Base-by-base conservation (phyloP, 1,140 invertebrate genomes). In the Brachionus sp. region DNA sequence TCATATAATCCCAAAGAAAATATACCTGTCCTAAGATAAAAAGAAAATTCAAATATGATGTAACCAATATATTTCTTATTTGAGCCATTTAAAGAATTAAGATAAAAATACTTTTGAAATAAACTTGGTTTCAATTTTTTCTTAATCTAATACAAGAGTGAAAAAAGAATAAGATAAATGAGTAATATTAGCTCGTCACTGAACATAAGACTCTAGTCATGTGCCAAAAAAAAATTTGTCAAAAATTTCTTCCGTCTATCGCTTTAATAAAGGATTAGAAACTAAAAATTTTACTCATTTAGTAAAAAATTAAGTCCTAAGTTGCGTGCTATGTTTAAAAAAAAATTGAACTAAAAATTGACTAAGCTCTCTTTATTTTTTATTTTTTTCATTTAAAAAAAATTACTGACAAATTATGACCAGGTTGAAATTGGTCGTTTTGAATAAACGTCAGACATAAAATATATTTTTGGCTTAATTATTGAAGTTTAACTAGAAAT, bases 1-100 rank as follows among this genome's bases (percentile, higher is more conserved):
- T 16, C n/a, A 57, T 16, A 19, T 70, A 70, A 70, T 70, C 66
- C 66, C 1, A 37, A 70, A 39, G 37, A 70, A 70, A 70, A 70
- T 70, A 39, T 70, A 70, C 66, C 66, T 70, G 66, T 39, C 66
- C 35, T 39, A 37, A 70, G 16, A 39, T 13, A 37, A 35, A 68
- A n/a, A 33, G 29, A 70, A 19, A 70, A 16, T 19, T 10, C 12
- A 39, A 70, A 70, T 39, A 70, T 70, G 66, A 70, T 70, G 66
- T 42, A 70, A 70, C 66, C 13, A 70, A 70, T 37, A 19, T 37
- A 39, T 66, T 5, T 33, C 33, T 64, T 5, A 23, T 66, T 66
- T 66, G 25, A 66, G 25, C 64, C n/a, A 33, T 66, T 33, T 66
- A 66, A 33, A 33, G 64, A 33, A 33, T 66, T 33, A 66, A 33